These are phyloP conservation scores for Ochropleura plecta DNA, from an alignment of 2,888 invertebrate species.

Conservation along the genomic window DNA sequence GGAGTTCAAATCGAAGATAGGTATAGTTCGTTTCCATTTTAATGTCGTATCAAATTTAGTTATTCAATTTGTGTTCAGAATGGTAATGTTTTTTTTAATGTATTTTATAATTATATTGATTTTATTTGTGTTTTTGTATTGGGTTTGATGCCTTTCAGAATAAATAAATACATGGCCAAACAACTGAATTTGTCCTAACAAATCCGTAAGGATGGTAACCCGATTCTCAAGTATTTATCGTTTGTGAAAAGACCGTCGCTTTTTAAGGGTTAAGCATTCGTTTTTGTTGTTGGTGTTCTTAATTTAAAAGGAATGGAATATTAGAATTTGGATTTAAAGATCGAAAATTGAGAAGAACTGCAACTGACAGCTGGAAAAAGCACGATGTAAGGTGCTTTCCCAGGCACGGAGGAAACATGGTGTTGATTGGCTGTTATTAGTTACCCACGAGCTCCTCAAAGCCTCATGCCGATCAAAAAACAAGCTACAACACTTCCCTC, in stretches of 20 bases:
- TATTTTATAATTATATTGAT: too few species aligned
- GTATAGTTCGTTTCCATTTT: too few species aligned
- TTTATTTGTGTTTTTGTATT: too few species aligned
- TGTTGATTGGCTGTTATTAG: background rate
- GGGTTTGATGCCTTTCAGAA: too few species aligned
- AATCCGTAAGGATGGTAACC: background rate
- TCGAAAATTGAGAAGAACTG: background rate
- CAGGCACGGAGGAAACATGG: background rate
- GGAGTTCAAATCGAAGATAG: too few species aligned
- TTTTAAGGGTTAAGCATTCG: constrained; percentile 35
- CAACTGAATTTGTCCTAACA: too few species aligned
- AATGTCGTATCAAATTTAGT: too few species aligned
- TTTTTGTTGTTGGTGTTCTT: constrained; percentile 26
- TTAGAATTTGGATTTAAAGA: constrained; percentile 17
- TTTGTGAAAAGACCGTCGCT: constrained; percentile 35
- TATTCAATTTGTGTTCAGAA: too few species aligned
- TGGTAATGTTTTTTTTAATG: too few species aligned
- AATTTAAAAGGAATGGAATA: background rate
- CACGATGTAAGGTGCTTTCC: background rate
- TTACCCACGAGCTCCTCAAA: background rate
- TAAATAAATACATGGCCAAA: too few species aligned
- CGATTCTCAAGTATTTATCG: constrained; percentile 57
- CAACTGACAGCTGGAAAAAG: background rate
- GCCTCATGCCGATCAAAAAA: background rate
- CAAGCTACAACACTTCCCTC: background rate